A percentile compares a stretch with the other conserved stretches of the same genome.
phyloP scores from a whole-genome alignment of 2,888 invertebrate species.

The Electrophaes corylata region DNA sequence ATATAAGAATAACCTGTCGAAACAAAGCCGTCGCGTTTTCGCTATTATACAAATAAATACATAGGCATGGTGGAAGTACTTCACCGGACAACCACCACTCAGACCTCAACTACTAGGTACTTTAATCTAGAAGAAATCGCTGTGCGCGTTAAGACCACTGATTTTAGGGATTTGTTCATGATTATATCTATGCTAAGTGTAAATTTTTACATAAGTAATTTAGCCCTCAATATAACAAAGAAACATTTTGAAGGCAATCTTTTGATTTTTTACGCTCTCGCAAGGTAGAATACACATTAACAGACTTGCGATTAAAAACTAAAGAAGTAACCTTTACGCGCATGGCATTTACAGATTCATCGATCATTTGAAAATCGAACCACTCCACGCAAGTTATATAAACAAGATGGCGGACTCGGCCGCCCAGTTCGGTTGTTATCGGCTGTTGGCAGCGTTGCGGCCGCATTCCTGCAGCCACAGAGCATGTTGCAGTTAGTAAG shows the following conservation, averaged over 20 bases:
- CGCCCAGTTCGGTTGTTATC: slow-evolving; percentile 73
- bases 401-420: slow-evolving; percentile 47
- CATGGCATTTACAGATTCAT: slow-evolving; percentile 26
- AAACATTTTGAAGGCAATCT: background rate
- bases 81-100: too few species aligned
- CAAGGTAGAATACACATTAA: background rate
- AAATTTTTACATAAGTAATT: too few species aligned
- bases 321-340: slow-evolving; percentile 33
- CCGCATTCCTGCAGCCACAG: slow-evolving; percentile 70
- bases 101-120: too few species aligned
- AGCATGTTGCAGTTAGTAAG: slow-evolving; percentile 22
- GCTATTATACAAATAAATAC: too few species aligned
- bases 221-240: too few species aligned
- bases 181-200: too few species aligned
- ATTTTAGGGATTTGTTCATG: too few species aligned
- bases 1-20: too few species aligned
- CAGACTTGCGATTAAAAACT: background rate
- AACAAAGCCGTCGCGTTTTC: too few species aligned
- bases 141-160: too few species aligned
- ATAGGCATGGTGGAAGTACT: too few species aligned
- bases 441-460: slow-evolving; percentile 47
- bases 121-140: too few species aligned
- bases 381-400: slow-evolving; percentile 28
- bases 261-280: background rate
- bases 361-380: slow-evolving; percentile 38